phyloP scores from a whole-genome alignment of 2,888 invertebrate species.

The Dryococelus australis region DNA sequence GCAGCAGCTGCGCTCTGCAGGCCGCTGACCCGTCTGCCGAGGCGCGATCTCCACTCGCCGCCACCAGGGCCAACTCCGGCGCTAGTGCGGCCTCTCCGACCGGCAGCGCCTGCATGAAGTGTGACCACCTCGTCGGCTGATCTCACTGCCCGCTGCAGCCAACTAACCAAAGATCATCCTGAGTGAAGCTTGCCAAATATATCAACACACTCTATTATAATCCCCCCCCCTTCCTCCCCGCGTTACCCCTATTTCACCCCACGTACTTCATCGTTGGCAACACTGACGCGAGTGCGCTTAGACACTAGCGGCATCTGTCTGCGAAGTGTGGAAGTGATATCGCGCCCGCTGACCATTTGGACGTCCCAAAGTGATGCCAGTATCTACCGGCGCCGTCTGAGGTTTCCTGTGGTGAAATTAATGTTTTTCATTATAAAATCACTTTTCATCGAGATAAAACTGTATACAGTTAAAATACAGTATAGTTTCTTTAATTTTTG shows the following conservation, averaged over 20 bases:
- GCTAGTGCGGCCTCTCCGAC: conserved; percentile 76
- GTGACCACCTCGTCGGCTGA: conserved; percentile 47
- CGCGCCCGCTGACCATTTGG: neutral
- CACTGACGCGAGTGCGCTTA: neutral
- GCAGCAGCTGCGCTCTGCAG: conserved; percentile 48
- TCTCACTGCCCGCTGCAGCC: neutral
- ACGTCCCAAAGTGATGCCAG: neutral
- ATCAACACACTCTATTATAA: neutral
- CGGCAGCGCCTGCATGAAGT: conserved; percentile 73
- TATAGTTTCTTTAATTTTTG: conserved; percentile 26
- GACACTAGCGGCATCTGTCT: neutral
- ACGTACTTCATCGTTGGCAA: neutral
- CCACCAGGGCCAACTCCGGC: conserved; percentile 73
- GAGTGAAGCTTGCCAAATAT: conserved; percentile 13
- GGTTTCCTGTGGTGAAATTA: neutral
- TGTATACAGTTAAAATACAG: neutral
- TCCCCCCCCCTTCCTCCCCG: neutral
- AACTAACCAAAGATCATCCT: conserved; percentile 35
- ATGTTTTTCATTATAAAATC: neutral
- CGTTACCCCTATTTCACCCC: neutral
- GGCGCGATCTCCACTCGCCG: conserved; percentile 73
- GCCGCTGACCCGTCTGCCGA: conserved; percentile 62
- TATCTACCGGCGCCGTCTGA: neutral
- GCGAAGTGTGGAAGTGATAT: neutral
- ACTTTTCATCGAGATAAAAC: conserved; percentile 20